Percentiles rank a stretch among this genome's conserved stretches.
phyloP scores from a whole-genome alignment of 2,888 invertebrate genomes.

The Archips xylosteana region DNA sequence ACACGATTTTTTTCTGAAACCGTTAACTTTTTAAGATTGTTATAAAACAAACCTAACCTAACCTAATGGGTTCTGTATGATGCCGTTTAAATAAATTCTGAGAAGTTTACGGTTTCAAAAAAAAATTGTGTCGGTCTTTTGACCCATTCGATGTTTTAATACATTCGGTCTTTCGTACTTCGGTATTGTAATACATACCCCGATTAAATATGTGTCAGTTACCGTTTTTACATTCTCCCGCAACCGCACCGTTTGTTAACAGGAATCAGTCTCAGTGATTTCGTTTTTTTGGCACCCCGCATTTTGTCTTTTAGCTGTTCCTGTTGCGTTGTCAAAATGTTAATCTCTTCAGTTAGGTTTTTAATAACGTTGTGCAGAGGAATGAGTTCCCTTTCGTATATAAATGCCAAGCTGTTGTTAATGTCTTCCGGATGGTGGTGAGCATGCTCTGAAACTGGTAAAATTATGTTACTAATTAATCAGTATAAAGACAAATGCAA shows the following conservation, averaged over 20 bases:
- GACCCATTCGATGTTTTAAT: no score
- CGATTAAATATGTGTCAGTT: background rate
- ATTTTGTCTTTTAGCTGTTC: slow-evolving; percentile 54
- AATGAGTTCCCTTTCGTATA: slow-evolving; percentile 66
- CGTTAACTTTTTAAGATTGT: no score
- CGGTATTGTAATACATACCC: no score
- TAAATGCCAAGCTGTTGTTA: slow-evolving; percentile 47
- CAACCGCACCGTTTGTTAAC: slow-evolving; percentile 59
- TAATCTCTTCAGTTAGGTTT: slow-evolving; percentile 63
- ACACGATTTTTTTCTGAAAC: no score
- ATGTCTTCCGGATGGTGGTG: background rate
- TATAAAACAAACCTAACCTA: no score
- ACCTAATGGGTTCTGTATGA: no score
- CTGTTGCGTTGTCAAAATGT: slow-evolving; percentile 59
- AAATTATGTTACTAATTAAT: background rate
- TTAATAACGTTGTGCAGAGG: slow-evolving; percentile 66
- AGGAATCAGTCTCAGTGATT: slow-evolving; percentile 47
- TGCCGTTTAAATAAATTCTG: no score
- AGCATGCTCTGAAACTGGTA: slow-evolving; percentile 17
- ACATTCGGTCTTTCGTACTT: no score
- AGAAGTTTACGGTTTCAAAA: no score
- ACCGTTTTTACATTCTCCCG: slow-evolving; percentile 12
- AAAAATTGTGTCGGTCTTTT: no score
- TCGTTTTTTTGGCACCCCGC: slow-evolving; percentile 45
- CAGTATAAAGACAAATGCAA: background rate